Conservation (phyloP, 2,113 vertebrate genomes). For the Beaufortia kweichowensis region DNA sequence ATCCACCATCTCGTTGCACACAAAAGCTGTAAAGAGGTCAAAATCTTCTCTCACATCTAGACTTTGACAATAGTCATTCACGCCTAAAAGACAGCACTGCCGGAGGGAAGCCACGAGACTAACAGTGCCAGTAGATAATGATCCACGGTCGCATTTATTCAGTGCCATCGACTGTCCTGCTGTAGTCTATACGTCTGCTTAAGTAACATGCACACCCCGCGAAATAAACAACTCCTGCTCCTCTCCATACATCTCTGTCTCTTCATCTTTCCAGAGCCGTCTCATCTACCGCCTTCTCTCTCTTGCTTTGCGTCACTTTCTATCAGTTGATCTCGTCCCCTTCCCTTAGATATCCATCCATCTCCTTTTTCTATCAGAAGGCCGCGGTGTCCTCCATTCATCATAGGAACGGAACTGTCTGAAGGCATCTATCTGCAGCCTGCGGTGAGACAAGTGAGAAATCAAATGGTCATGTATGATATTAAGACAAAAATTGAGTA, state of each 20-base stretch:
- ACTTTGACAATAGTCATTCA: conserved; percentile 33
- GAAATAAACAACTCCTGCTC: conserved; percentile 20
- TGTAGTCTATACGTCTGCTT: conserved; percentile 31
- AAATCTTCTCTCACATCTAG: conserved; percentile 17
- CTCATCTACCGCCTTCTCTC: conserved; percentile 58
- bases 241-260: conserved; percentile 44
- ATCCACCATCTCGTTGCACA: neutral
- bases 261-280: conserved; percentile 1
- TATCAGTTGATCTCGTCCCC: conserved; percentile 68
- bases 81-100: conserved; percentile 4
- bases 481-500: neutral
- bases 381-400: conserved; percentile 65
- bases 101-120: neutral
- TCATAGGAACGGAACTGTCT: conserved; percentile 58
- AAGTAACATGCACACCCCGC: neutral
- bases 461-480: conserved; percentile 38
- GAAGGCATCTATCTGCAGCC: conserved; percentile 39
- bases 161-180: conserved; percentile 5
- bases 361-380: conserved; percentile 69
- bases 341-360: conserved; percentile 64
- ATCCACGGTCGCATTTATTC: conserved; percentile 30
- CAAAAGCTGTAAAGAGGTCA: conserved; percentile 25
- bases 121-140: conserved; percentile 17
- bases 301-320: conserved; percentile 69
- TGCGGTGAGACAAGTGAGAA: conserved; percentile 12